Conservation (phyloP, 2,113 vertebrate genomes). For the Oceanites oceanicus region DNA sequence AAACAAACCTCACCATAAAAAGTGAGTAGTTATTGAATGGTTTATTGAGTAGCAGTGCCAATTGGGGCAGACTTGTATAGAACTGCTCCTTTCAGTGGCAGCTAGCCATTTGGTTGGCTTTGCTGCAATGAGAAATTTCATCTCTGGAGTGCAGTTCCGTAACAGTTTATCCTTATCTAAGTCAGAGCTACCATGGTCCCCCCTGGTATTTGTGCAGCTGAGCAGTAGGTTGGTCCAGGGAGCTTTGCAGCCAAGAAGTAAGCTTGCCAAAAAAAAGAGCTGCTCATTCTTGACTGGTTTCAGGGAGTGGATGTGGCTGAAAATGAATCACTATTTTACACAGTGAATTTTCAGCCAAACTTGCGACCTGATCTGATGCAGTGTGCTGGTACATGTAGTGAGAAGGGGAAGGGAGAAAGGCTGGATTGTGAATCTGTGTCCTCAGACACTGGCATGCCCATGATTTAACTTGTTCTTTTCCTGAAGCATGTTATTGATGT, state of each 20-base stretch:
- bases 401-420: background rate
- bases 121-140: background rate
- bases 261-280: background rate
- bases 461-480: background rate
- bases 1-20: background rate
- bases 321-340: background rate
- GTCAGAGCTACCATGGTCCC: background rate
- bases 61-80: background rate
- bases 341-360: background rate
- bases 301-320: background rate
- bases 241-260: background rate
- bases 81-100: background rate
- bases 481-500: background rate
- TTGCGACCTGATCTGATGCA: background rate
- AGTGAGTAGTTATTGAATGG: background rate
- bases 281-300: background rate
- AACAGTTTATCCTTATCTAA: background rate
- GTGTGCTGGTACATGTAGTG: background rate
- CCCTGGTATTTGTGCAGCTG: slow-evolving; percentile 7
- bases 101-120: background rate
- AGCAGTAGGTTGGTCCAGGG: background rate
- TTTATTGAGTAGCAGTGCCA: background rate
- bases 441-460: background rate
- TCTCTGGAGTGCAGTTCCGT: background rate
- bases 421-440: background rate